Evolutionary conservation across 1,140 invertebrate species (phyloP), one percentile per base, ranked within the genome.

Genomic region (Drosophila fuyamai): DNA sequence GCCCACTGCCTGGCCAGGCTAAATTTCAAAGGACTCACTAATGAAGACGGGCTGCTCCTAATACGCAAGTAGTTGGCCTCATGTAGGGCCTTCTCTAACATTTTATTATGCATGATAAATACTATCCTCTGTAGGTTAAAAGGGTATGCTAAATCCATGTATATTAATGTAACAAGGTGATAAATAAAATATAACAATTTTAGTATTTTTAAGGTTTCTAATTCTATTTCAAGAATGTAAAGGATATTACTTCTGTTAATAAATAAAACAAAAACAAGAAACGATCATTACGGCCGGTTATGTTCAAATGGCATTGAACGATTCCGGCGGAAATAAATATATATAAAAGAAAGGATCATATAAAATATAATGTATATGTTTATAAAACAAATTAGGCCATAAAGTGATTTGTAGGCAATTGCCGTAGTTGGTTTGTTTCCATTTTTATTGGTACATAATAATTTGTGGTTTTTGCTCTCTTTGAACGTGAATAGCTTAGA

Each of bases 1-100:
- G 65, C 63, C 10, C 61, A 32, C 13, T 50, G 16, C 61, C 62
- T 40, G 9, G 36, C 36, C 27, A 71, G 68, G 61, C 79, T 76
- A 76, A 72, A 88, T 79, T 86, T 82, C 79, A 79, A 86, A 79
- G 79, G 65, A 70, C 60, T 41, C 18, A 43, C 76, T 83, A 86
- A 86, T 88, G 82, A 86, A 86, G 74, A 60, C 71, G 13, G 58
- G 67, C 47, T 41, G 56, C 35, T 38, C 14, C 67, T 53, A 73
- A 73, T 74, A 55, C 47, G 44, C 68, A 72, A 75, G 70, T 75
- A 50, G 58, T 46, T 75, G 44, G 44, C 32, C 44, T 55, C 44
- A 57, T 55, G 57, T 73, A n/a, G 35, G 6, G 50, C 36, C 40
- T 18, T n/a, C 16, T 55, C 32, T 29, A 29, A 14, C 57, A 18